Evolutionary conservation across 2,888 invertebrate species (phyloP), one percentile per base, ranked within the genome.

Genomic region (Agonopterix arenella): DNA sequence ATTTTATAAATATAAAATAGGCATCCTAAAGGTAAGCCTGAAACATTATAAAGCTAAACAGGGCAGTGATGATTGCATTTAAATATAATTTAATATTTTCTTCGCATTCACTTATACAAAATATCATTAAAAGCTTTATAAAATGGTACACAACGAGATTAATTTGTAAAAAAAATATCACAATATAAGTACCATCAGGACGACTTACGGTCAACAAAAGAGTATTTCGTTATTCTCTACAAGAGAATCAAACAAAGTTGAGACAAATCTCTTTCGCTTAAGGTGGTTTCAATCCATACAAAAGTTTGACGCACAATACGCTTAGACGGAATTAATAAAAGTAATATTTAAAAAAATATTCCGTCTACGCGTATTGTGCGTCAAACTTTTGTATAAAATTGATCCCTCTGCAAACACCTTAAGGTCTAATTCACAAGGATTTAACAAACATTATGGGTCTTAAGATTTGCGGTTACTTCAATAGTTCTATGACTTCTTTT

Each of bases 1-100:
- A 83, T 81, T 79, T 81, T 79, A 43, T 43, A 43, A n/a, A 43
- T 8, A 43, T 43, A 80, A 82, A 82, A 77, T 80, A 81, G 78
- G 73, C 75, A 77, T 73, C 66, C 66, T 57, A 54, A 62, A 51
- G 52, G 54, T 50, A 66, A 68, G 70, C 68, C 73, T 73, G 68
- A 63, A 61, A 66, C 62, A 59, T 49, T 55, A 66, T 76, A 76
- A 80, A 82, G 76, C 77, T 79, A 69, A 61, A 51, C 70, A 72
- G 28, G 80, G 80, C 83, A 81, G 82, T 83, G 79, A 68, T 59
- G 60, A 59, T 63, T 62, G 50, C 50, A 62, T 51, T 54, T 44
- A 44, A 9, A n/a, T 18, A 40, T 40, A n/a, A n/a, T 40, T 11
- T 11, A 54, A 13, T 43, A 10, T 40, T 40, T 40, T 9, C 47